Percentiles rank a stretch among this genome's conserved stretches.
These are phyloP conservation scores for Mycteria americana DNA, from an alignment of 2,797 vertebrate genomes.

Conservation along the genomic window DNA sequence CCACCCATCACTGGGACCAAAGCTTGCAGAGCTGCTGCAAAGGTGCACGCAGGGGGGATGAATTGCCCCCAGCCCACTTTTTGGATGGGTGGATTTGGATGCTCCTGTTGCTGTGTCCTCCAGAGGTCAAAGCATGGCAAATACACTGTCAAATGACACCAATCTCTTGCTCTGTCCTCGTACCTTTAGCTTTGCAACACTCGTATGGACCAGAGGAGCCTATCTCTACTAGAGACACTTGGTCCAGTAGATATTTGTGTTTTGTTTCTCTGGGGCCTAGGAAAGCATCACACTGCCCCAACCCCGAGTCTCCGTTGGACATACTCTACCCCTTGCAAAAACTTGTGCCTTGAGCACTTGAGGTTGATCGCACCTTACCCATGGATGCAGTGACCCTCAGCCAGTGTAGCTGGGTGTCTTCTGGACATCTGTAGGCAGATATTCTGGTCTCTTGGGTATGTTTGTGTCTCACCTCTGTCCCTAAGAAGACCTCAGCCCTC, in stretches of 20 bases:
- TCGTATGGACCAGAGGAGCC: neutral
- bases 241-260: neutral
- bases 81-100: neutral
- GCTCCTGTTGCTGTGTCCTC: neutral
- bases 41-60: accelerated
- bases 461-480: neutral
- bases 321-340: neutral
- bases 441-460: neutral
- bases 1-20: neutral
- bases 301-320: accelerated
- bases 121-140: neutral
- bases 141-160: neutral
- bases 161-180: neutral
- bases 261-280: neutral
- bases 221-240: neutral
- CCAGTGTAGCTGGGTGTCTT: neutral
- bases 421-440: neutral
- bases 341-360: neutral
- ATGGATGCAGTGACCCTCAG: accelerated
- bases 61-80: neutral
- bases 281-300: neutral
- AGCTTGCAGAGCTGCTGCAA: neutral
- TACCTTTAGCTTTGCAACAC: neutral
- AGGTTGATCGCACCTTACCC: neutral
- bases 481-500: neutral